Base-by-base conservation (phyloP, 2,797 vertebrate species). In the Novumbra hubbsi region DNA sequence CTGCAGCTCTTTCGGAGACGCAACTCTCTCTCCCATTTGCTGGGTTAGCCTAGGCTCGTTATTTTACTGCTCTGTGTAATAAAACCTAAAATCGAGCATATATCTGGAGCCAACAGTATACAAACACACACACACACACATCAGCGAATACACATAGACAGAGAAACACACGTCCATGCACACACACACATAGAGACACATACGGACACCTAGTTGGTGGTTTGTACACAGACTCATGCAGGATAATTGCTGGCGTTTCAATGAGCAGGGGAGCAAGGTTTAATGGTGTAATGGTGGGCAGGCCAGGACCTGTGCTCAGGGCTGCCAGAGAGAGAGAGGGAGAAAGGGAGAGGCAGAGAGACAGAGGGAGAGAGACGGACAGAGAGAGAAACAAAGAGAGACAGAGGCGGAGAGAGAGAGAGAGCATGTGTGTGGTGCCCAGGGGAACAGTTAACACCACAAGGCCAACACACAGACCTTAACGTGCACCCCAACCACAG, bases 191-290 rank as follows among this genome's bases (percentile, higher is more conserved):
- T 27, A 70, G 62, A 75, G 17, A 77, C 62, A 63, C 34, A 38
- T 50, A 41, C 1, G 7, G 48, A 70, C 63, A 19, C 45, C 41
- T 41, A 38, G 68, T 5, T 75, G 74, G 68, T 68, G 65, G 80
- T 75, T 80, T 78, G 76, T 82, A 74, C 76, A 75, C 77, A 76
- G 77, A 64, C 72, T 80, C 75, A 82, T 77, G 76, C 75, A 7
- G 50, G 73, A 72, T 87, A 86, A 87, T 86, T 85, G 82, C 81
- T 75, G 72, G 70, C 52, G 15, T 73, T 81, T 75, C 78, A 76
- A 0, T n/a, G 76, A 28, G 74, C 73, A 80, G 75, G 66, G 8
- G 52, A n/a, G 52, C 52, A 55, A n/a, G 52, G 52, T 55, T 55
- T 55, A 55, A 55, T 55, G n/a, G 74, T 77, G 76, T 74, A 60